Conservation (phyloP, 2,888 invertebrate species). For the Tyria jacobaeae region DNA sequence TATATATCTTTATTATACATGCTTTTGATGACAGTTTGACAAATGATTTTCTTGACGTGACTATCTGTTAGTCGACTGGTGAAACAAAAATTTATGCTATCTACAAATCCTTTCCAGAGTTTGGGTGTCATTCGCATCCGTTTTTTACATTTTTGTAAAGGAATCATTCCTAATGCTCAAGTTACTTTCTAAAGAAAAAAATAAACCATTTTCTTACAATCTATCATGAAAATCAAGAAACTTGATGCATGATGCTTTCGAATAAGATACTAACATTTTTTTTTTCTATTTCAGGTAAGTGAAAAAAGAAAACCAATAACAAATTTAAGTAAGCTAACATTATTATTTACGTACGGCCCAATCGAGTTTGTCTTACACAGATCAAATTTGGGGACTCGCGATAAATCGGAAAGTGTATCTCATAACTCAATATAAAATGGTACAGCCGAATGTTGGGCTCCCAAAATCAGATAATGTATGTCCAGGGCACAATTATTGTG, state of each 20-base stretch:
- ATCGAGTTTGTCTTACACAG: conserved; percentile 35
- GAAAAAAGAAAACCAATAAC: conserved; percentile 32
- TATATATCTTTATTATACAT: no score
- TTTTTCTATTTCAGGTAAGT: conserved; percentile 46
- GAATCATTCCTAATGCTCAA: no score
- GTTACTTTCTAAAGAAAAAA: no score
- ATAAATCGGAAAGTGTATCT: conserved; percentile 45
- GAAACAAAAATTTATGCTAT: no score
- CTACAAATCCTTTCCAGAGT: no score
- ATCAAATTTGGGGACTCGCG: conserved; percentile 34
- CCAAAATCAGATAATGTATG: conserved; percentile 45
- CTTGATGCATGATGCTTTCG: background rate
- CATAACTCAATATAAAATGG: conserved; percentile 41
- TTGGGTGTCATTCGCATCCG: no score
- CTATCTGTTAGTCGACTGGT: no score
- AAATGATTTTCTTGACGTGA: no score
- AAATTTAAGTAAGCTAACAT: conserved; percentile 44
- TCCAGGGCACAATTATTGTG: conserved; percentile 44
- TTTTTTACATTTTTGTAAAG: no score
- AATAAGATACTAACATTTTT: conserved; percentile 20
- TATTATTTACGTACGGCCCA: conserved; percentile 37
- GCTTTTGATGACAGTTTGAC: no score
- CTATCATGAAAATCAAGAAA: background rate
- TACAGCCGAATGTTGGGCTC: conserved; percentile 35
- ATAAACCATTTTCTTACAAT: background rate